phyloP scores from a whole-genome alignment of 2,797 vertebrate species.

The Tragopan temminckii region DNA sequence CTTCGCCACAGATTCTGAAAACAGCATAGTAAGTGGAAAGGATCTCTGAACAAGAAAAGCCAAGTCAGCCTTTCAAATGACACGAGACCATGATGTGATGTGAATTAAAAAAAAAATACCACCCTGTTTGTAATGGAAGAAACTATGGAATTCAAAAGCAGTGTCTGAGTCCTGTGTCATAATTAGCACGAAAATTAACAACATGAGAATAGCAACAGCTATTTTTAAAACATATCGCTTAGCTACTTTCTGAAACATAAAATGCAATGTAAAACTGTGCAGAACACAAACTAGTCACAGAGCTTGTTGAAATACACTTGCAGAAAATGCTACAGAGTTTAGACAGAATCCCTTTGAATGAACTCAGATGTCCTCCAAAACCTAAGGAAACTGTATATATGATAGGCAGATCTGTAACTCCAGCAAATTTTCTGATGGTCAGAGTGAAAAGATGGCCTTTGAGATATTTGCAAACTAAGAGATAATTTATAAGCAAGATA shows the following conservation, averaged over 20 bases:
- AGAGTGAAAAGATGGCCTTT: background rate
- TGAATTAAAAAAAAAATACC: background rate
- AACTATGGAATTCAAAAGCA: background rate
- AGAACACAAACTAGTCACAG: background rate
- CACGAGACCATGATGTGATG: background rate
- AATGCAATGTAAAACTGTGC: background rate
- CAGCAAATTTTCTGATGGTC: background rate
- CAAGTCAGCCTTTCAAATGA: conserved; percentile 38
- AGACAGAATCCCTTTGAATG: background rate
- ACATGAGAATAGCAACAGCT: background rate
- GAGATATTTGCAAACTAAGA: background rate
- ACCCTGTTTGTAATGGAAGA: background rate
- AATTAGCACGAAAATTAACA: background rate
- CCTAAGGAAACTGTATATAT: background rate
- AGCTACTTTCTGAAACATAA: conserved; percentile 1
- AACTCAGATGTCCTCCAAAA: background rate
- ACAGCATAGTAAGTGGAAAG: background rate
- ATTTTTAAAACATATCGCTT: background rate
- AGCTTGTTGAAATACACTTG: background rate
- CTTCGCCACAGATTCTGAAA: background rate
- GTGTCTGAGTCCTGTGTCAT: background rate
- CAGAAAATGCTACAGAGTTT: background rate
- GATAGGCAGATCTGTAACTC: background rate
- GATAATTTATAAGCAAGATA: background rate
- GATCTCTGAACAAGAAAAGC: background rate